These are phyloP conservation scores for Tachina fera DNA, from an alignment of 2,888 invertebrate genomes.

Conservation along the genomic window DNA sequence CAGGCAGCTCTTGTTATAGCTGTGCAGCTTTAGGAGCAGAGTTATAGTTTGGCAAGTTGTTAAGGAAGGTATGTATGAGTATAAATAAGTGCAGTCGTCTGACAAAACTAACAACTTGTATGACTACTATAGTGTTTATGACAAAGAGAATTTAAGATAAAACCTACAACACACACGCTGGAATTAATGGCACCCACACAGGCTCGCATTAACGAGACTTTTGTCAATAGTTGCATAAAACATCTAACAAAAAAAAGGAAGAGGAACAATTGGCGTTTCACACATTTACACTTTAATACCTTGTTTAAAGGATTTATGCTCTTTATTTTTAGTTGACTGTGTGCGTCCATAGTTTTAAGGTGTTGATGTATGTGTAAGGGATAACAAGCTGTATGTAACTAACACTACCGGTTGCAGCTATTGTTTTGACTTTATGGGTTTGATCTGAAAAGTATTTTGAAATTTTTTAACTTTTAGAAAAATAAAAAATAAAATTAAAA, in stretches of 20 bases:
- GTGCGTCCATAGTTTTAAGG: not conserved
- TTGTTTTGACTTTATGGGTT: not conserved
- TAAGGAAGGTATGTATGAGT: conserved; percentile 12
- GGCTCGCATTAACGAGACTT: conserved; percentile 11
- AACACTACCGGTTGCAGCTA: conserved; percentile 40
- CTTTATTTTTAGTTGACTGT: conserved; percentile 2
- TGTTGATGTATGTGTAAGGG: conserved; percentile 25
- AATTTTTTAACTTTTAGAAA: not conserved
- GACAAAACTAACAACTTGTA: conserved; percentile 53
- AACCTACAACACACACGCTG: conserved; percentile 25
- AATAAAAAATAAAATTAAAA: too few species aligned
- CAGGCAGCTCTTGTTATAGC: not conserved
- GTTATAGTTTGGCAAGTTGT: conserved; percentile 22
- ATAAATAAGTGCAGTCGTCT: conserved; percentile 40
- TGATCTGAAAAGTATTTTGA: not conserved
- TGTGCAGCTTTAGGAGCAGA: not conserved
- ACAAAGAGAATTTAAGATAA: conserved; percentile 61
- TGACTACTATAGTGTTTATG: conserved; percentile 59
- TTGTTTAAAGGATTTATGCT: conserved; percentile 52
- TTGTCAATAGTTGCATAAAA: conserved; percentile 44
- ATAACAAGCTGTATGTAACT: conserved; percentile 55
- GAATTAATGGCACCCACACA: conserved; percentile 20
- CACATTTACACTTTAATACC: conserved; percentile 62
- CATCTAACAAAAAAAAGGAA: not conserved
- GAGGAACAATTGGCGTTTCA: conserved; percentile 34